Conservation (phyloP, 2,797 vertebrate genomes). For the Urophycis tenuis region DNA sequence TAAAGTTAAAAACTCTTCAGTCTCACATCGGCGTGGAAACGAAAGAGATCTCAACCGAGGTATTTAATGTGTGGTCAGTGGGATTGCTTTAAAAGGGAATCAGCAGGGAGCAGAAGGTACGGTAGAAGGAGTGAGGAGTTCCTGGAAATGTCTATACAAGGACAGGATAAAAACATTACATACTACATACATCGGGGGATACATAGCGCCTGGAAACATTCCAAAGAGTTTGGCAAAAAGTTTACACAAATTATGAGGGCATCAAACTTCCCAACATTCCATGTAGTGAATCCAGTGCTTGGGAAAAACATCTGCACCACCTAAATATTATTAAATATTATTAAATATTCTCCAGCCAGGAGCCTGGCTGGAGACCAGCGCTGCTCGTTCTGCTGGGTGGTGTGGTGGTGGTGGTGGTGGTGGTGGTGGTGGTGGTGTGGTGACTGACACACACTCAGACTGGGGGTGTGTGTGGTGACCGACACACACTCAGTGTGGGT, state of each 20-base stretch:
- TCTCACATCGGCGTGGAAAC: slow-evolving; percentile 45
- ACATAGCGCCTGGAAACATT: slow-evolving; percentile 13
- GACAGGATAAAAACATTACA: slow-evolving; percentile 19
- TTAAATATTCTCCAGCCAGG: too few relatives aligned
- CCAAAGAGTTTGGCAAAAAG: neutral
- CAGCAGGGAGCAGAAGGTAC: slow-evolving; percentile 44
- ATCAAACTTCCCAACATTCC: neutral
- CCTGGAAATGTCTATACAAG: slow-evolving; percentile 56
- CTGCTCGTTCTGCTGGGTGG: neutral
- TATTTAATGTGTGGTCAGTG: slow-evolving; percentile 48
- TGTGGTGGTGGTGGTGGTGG: too few relatives aligned
- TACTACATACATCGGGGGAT: slow-evolving; percentile 19
- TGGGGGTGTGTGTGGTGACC: too few relatives aligned
- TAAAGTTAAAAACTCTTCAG: neutral
- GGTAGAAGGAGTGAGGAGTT: slow-evolving; percentile 34
- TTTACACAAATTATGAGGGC: neutral
- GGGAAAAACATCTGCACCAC: neutral
- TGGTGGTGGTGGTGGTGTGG: too few relatives aligned
- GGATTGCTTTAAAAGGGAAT: slow-evolving; percentile 63
- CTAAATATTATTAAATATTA: slow-evolving; percentile 3
- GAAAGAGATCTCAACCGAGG: slow-evolving; percentile 32
- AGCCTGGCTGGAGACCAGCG: neutral
- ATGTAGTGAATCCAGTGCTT: neutral
- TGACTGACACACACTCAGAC: too few relatives aligned
- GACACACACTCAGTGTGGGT: too few relatives aligned